These are phyloP conservation scores for Leucophenga varia DNA, from an alignment of 1,140 invertebrate genomes.

Conservation along the genomic window DNA sequence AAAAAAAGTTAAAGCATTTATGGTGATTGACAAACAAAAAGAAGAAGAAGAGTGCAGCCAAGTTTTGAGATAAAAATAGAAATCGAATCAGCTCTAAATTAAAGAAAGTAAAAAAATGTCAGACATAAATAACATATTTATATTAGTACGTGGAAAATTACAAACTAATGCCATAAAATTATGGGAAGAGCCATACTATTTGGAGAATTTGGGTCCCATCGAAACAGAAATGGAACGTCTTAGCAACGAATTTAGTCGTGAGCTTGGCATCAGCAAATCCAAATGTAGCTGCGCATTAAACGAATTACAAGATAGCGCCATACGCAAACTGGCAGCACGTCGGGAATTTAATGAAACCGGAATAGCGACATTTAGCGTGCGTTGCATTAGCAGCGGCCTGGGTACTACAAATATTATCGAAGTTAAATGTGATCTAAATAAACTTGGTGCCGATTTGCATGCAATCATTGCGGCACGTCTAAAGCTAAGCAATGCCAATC, in stretches of 20 bases:
- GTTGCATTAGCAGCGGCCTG: constrained; percentile 31
- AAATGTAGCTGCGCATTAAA: constrained; percentile 60
- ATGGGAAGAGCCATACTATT: constrained; percentile 70
- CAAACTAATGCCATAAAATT: constrained; percentile 64
- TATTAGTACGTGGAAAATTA: constrained; percentile 64
- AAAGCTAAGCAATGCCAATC: constrained; percentile 19
- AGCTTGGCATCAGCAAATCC: constrained; percentile 59
- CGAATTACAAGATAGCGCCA: constrained; percentile 66
- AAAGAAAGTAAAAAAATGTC: too few relatives aligned
- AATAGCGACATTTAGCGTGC: constrained; percentile 43
- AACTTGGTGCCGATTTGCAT: constrained; percentile 61
- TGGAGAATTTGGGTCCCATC: constrained; percentile 53
- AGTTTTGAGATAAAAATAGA: too few relatives aligned
- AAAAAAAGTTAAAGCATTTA: too few relatives aligned
- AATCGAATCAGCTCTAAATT: too few relatives aligned
- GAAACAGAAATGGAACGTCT: constrained; percentile 59
- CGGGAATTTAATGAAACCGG: constrained; percentile 66
- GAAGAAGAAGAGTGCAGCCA: too few relatives aligned
- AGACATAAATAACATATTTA: constrained; percentile 61
- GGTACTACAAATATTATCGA: constrained; percentile 30
- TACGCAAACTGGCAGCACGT: constrained; percentile 66
- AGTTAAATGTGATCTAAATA: constrained; percentile 34
- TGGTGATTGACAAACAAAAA: too few relatives aligned
- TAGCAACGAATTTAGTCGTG: constrained; percentile 59
- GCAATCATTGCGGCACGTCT: constrained; percentile 59